phyloP scores from a whole-genome alignment of 2,797 vertebrate species.

The Microcaecilia unicolor region DNA sequence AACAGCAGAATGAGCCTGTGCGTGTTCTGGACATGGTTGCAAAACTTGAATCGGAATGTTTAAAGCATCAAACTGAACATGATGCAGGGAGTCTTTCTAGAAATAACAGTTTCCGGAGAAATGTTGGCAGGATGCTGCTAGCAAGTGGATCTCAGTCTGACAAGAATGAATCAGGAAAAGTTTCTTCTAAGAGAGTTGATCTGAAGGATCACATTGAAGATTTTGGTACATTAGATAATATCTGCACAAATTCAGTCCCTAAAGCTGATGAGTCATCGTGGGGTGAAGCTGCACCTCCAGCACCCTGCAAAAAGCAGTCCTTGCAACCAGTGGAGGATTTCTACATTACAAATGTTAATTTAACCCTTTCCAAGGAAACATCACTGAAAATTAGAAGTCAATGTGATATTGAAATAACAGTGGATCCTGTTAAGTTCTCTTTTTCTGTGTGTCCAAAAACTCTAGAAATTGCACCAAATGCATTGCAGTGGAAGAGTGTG shows the following conservation, averaged over 20 bases:
- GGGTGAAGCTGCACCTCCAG: conserved; percentile 4
- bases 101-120: conserved; percentile 76
- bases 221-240: not conserved
- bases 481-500: not conserved
- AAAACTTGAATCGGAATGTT: conserved; percentile 79
- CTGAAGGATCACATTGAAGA: conserved; percentile 8
- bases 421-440: conserved; percentile 14
- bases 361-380: conserved; percentile 20
- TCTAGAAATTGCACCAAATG: conserved; percentile 6
- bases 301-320: not conserved
- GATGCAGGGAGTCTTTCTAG: conserved; percentile 63
- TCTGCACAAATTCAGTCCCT: not conserved
- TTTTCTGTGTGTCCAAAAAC: conserved; percentile 7
- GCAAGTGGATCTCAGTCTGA: conserved; percentile 28
- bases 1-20: conserved; percentile 61
- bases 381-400: conserved; percentile 10
- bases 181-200: not conserved
- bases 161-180: conserved; percentile 9
- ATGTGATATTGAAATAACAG: conserved; percentile 5
- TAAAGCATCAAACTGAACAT: conserved; percentile 54
- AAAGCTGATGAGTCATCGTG: conserved; percentile 16
- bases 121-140: conserved; percentile 74
- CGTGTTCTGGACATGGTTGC: conserved; percentile 89
- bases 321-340: conserved; percentile 18
- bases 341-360: conserved; percentile 1